Conservation (phyloP, 2,888 invertebrate species). For the Plusia festucae region DNA sequence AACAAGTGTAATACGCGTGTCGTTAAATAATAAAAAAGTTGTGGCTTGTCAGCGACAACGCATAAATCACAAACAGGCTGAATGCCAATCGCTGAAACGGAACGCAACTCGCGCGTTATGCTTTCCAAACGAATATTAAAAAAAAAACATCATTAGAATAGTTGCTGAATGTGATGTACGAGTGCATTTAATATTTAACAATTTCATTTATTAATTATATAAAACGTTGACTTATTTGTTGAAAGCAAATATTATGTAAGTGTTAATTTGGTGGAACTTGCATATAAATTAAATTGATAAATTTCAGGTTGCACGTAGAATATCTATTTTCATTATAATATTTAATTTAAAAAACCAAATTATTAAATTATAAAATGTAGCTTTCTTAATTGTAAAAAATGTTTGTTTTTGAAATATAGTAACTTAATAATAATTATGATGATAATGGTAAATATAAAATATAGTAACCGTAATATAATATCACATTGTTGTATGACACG, state of each 20-base stretch:
- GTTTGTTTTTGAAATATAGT: no score
- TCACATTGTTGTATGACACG: no score
- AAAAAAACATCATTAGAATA: constrained; percentile 50
- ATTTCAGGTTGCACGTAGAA: no score
- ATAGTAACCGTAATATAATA: no score
- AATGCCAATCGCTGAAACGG: constrained; percentile 80
- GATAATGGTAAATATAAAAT: no score
- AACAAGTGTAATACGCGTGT: constrained; percentile 34
- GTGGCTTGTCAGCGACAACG: constrained; percentile 60
- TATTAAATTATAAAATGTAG: no score
- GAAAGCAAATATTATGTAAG: neutral
- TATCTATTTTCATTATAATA: no score
- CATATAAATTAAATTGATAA: no score
- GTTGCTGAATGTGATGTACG: constrained; percentile 12
- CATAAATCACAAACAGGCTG: constrained; percentile 71
- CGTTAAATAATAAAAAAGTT: constrained; percentile 66
- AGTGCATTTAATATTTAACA: neutral
- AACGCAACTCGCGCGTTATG: constrained; percentile 74
- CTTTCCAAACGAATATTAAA: constrained; percentile 79
- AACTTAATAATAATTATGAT: no score
- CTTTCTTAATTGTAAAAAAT: no score
- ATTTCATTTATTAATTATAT: neutral
- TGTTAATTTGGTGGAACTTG: no score
- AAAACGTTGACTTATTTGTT: neutral
- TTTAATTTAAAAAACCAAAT: no score